Evolutionary conservation across 2,113 vertebrate genomes (phyloP), one percentile per base, ranked within the genome.

Genomic region (Aphyosemion australe): DNA sequence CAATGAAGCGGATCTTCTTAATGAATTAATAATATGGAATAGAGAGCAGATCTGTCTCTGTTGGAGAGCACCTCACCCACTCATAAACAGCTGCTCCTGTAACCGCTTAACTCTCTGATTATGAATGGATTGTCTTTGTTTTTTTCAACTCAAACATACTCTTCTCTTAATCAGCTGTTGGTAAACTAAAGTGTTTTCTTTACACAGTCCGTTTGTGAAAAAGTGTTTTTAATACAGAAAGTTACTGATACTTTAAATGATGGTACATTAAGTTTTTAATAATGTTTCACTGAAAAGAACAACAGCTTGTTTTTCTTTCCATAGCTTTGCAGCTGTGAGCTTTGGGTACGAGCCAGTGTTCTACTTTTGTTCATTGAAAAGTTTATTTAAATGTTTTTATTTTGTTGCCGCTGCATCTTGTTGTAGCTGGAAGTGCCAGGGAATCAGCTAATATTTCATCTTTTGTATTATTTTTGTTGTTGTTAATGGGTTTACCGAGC

Each of bases 1-100:
- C 55, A 74, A 76, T 63, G 31, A 68, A 69, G 64, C 55, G 26
- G 56, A 66, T 67, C 65, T 71, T 78, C 62, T 71, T 31, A n/a
- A 45, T 16, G 31, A 54, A 32, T 58, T 12, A 43, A 62, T 48
- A 64, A n/a, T 20, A 43, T 21, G 18, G 10, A 63, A 4, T 9
- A 58, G 37, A 72, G 47, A 49, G 7, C 31, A 16, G 42, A 55
- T 58, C 42, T 72, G 55, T 49, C 42, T 37, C 34, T 37, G 6
- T 47, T 46, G n/a, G 68, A 77, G 56, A 79, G 67, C 84, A n/a
- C 42, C 15, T 46, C 21, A 41, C 64, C 72, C 47, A 69, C n/a
- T 50, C 15, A n/a, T 51, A 41, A 14, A n/a, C 37, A 52, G 43
- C 60, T 63, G 13, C 11, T 61, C 18, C 12, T 61, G 19, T 39